Evolutionary conservation across 2,888 invertebrate genomes (phyloP).

Genomic region (Cryptus viduatorius): DNA sequence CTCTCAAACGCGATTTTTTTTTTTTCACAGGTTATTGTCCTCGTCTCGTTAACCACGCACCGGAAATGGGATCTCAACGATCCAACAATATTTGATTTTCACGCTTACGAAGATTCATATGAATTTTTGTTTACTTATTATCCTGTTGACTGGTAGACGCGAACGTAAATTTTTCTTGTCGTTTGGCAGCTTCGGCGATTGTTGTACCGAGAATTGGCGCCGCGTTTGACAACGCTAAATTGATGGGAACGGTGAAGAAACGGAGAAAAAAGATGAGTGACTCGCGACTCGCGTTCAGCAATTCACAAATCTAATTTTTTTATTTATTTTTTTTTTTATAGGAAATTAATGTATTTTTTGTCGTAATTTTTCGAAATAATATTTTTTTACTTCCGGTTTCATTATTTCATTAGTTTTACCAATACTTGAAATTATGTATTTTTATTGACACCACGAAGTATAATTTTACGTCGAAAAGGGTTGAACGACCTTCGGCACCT

Average conservation of each 20-base stretch:
- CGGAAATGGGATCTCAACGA: not conserved
- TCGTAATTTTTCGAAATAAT: too few relatives aligned
- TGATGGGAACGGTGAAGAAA: not conserved
- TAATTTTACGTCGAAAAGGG: too few relatives aligned
- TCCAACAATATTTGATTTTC: not conserved
- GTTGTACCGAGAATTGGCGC: conserved; percentile 1
- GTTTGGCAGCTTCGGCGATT: not conserved
- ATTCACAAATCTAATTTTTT: not conserved
- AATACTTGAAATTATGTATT: too few relatives aligned
- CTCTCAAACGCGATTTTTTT: conserved; percentile 8
- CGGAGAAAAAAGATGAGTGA: not conserved
- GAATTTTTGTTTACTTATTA: not conserved
- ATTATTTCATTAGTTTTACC: too few relatives aligned
- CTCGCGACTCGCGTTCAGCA: too few relatives aligned
- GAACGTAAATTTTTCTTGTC: not conserved
- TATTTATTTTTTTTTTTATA: not conserved
- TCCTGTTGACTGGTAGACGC: not conserved
- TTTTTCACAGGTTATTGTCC: conserved; percentile 3
- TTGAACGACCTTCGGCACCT: too few relatives aligned
- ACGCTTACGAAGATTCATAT: not conserved
- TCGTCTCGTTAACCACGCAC: not conserved
- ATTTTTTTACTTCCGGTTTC: too few relatives aligned
- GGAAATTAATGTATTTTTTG: not conserved
- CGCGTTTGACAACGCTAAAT: not conserved
- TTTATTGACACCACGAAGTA: too few relatives aligned